Evolutionary conservation across 2,797 vertebrate species (phyloP), one percentile per base, ranked within the genome.

Genomic region (Leontopithecus rosalia): DNA sequence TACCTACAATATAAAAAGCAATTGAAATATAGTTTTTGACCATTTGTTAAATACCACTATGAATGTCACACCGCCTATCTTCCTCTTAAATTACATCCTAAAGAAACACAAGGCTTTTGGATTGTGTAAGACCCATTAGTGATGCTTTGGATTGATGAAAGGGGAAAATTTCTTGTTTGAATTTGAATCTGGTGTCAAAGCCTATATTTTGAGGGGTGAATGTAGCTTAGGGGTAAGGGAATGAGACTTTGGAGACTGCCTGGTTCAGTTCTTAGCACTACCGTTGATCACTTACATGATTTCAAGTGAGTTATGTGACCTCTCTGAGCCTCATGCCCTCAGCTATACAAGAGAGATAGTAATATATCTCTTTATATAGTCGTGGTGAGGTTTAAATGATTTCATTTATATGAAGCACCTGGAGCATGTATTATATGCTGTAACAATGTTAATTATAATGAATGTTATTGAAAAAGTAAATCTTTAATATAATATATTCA

Each of bases 1-100:
- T 88, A 91, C 13, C 39, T 22, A 39, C 64, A 82, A 39, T 88
- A 46, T 95, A 70, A 92, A 95, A 90, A 94, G 72, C 55, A 52
- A 28, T 17, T 77, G 43, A 94, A 94, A 33, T 64, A 4, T 61
- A 72, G n/a, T 93, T 94, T 94, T 43, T 95, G 43, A 91, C 94
- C 81, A 86, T 94, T 36, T 88, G 57, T 85, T 83, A 95, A 90
- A 46, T 94, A 81, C 30, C 33, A 36, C 80, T 84, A 17, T 70
- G 83, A 95, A 52, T 64, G 10, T 48, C n/a, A 77, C 19, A 81
- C 50, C 24, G 39, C 28, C 3, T 50, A 43, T 88, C 39, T 5
- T 89, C 43, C 4, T 86, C 52, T 90, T 77, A 76, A 82, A 90
- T 80, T 83, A 39, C 12, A 80, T 83, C 79, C 58, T 91, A 41